These are phyloP conservation scores for Hipposideros armiger DNA, from an alignment of 2,113 vertebrate species.

Conservation along the genomic window DNA sequence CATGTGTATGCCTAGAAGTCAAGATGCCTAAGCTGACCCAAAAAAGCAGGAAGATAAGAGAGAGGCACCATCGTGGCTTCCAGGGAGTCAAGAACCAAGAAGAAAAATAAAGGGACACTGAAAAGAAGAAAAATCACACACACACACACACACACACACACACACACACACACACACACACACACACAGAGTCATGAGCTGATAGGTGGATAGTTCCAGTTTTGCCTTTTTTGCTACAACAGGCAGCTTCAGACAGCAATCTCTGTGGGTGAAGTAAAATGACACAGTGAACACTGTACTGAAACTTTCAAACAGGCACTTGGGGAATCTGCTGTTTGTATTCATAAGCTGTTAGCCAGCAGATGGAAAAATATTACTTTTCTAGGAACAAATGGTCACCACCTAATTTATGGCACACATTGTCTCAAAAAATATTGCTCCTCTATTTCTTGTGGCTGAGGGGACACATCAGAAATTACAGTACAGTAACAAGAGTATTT, in stretches of 20 bases:
- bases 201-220: not conserved
- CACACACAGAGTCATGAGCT: not conserved
- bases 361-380: slow-evolving; percentile 78
- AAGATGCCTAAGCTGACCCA: not conserved
- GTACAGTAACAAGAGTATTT: not conserved
- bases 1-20: not conserved
- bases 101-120: not conserved
- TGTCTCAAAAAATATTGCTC: slow-evolving; percentile 16
- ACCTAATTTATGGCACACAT: slow-evolving; percentile 63
- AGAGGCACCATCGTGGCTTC: not conserved
- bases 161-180: not conserved
- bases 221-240: not conserved
- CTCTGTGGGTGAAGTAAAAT: slow-evolving; percentile 4
- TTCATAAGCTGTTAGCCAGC: slow-evolving; percentile 73
- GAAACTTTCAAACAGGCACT: slow-evolving; percentile 54
- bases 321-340: slow-evolving; percentile 67
- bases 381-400: slow-evolving; percentile 64
- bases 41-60: not conserved
- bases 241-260: not conserved
- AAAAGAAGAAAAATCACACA: not conserved
- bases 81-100: not conserved
- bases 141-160: not conserved
- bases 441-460: slow-evolving; percentile 26
- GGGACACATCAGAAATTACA: not conserved
- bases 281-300: not conserved